A percentile compares a stretch with the other conserved stretches of the same genome.
These are phyloP conservation scores for Rhingia campestris DNA, from an alignment of 2,888 invertebrate species.

Conservation along the genomic window DNA sequence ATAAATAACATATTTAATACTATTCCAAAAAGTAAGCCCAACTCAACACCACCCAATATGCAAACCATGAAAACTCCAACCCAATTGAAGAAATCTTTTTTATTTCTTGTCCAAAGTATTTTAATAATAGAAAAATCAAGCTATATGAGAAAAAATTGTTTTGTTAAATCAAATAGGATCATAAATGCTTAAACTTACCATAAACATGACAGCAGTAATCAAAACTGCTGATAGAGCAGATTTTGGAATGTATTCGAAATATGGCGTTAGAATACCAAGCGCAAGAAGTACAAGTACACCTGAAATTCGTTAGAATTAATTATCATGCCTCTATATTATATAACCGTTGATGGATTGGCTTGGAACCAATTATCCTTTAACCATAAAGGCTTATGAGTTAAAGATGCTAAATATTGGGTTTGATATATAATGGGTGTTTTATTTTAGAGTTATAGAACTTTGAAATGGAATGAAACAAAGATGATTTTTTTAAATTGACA, in stretches of 20 bases:
- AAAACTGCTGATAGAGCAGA: conserved; percentile 94
- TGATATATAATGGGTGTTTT: no score
- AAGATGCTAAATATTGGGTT: no score
- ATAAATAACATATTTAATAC: conserved; percentile 86
- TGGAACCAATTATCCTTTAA: not conserved
- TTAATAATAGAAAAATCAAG: conserved; percentile 84
- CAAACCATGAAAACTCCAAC: conserved; percentile 88
- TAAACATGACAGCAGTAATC: conserved; percentile 93
- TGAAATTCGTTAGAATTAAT: conserved; percentile 80
- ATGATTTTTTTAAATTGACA: no score
- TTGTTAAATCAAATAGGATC: not conserved
- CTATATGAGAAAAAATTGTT: conserved; percentile 78
- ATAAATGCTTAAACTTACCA: conserved; percentile 84
- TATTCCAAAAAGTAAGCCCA: conserved; percentile 90
- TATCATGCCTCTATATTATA: not conserved
- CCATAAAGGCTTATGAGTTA: no score
- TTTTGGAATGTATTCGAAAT: conserved; percentile 93
- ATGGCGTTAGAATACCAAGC: conserved; percentile 91
- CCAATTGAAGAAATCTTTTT: conserved; percentile 87
- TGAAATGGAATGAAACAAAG: no score
- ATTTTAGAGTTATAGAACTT: no score
- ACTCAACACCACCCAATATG: conserved; percentile 89
- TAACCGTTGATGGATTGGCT: not conserved
- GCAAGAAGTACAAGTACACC: conserved; percentile 91
- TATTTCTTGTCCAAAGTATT: conserved; percentile 85